A percentile compares a stretch with the other conserved stretches of the same genome.
These are phyloP conservation scores for Anguilla rostrata DNA, from an alignment of 2,113 vertebrate species.

Conservation along the genomic window DNA sequence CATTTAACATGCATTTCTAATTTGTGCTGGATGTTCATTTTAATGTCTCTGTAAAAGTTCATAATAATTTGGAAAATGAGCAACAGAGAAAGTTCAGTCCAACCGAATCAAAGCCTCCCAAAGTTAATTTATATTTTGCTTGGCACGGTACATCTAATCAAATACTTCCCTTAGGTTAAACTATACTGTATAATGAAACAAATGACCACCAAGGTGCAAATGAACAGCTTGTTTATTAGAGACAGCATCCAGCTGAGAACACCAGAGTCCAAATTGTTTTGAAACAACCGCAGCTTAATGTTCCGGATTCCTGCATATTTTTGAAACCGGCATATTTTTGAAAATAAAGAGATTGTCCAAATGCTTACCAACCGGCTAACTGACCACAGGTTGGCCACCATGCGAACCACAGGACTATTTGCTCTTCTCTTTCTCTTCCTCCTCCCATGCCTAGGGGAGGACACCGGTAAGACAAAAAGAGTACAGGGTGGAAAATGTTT, in stretches of 20 bases:
- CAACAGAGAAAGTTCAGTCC: no score
- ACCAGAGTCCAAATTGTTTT: slow-evolving; percentile 1
- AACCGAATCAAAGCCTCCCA: no score
- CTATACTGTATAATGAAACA: not conserved
- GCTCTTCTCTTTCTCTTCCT: slow-evolving; percentile 32
- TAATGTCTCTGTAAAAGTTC: not conserved
- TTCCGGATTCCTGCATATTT: slow-evolving; percentile 34
- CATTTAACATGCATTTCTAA: not conserved
- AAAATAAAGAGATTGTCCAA: slow-evolving; percentile 45
- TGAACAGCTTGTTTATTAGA: not conserved
- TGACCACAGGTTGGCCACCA: not conserved
- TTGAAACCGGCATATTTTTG: slow-evolving; percentile 43
- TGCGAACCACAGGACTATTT: slow-evolving; percentile 24
- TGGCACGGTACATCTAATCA: not conserved
- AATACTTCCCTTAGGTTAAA: not conserved
- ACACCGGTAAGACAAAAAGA: slow-evolving; percentile 62
- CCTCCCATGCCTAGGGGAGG: slow-evolving; percentile 41
- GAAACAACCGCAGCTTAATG: slow-evolving; percentile 22
- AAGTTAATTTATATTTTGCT: not conserved
- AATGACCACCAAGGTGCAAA: not conserved
- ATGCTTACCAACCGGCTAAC: not conserved
- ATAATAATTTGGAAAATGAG: no score
- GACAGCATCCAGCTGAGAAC: not conserved
- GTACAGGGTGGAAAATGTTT: not conserved
- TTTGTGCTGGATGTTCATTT: not conserved